phyloP scores from a whole-genome alignment of 2,797 vertebrate genomes.

The Melanotaenia trifasciata region DNA sequence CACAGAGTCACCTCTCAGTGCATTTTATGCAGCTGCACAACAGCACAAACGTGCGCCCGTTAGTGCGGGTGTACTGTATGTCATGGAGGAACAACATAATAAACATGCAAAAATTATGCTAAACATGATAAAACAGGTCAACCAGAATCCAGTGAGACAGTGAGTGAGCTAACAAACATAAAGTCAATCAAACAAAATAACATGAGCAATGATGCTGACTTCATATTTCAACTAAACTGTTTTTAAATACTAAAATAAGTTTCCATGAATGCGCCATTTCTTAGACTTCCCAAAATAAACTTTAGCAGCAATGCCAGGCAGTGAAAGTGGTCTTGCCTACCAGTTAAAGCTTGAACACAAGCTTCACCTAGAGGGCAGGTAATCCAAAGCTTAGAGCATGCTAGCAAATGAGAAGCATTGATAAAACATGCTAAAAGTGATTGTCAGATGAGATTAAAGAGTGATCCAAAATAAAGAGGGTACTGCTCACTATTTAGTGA shows the following conservation, averaged over 20 bases:
- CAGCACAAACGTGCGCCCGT: conserved; percentile 3
- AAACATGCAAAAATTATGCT: background rate
- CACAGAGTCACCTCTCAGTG: background rate
- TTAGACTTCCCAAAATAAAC: background rate
- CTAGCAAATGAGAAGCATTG: background rate
- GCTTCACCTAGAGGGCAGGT: background rate
- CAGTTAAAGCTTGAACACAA: background rate
- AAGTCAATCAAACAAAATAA: background rate
- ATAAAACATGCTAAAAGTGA: background rate
- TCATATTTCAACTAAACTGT: background rate
- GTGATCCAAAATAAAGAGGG: background rate
- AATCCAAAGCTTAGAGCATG: no score
- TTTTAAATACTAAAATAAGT: background rate
- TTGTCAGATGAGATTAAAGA: background rate
- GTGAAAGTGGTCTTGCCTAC: background rate
- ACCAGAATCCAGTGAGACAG: background rate
- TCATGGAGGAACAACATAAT: conserved; percentile 1
- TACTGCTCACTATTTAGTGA: background rate
- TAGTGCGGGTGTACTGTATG: conserved; percentile 4
- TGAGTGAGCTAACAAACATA: background rate
- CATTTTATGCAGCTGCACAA: background rate
- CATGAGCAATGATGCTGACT: background rate
- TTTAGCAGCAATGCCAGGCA: background rate
- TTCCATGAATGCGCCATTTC: background rate
- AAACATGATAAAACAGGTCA: background rate